Percentiles rank a stretch among this genome's conserved stretches.
Evolutionary conservation across 2,888 invertebrate species (phyloP).

Genomic region (Harpagoxenus sublaevis): DNA sequence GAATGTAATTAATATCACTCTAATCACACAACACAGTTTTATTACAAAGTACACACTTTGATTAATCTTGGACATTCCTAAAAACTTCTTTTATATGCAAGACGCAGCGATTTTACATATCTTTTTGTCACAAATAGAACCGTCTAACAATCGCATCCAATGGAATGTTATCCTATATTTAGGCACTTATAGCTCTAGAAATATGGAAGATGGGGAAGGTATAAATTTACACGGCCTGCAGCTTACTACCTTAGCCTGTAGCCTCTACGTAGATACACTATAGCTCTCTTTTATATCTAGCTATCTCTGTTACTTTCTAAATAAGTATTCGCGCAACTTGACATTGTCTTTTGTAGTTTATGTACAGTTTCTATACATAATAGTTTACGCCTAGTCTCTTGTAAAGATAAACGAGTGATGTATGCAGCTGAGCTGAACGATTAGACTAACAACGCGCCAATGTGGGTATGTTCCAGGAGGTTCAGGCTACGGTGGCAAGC

Average conservation of each 20-base stretch:
- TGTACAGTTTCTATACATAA: slow-evolving; percentile 34
- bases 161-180: slow-evolving; percentile 55
- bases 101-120: neutral
- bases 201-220: slow-evolving; percentile 71
- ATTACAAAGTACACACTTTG: neutral
- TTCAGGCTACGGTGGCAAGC: slow-evolving; percentile 93
- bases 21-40: neutral
- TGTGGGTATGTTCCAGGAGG: slow-evolving; percentile 86
- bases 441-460: slow-evolving; percentile 81
- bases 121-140: neutral
- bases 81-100: neutral
- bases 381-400: slow-evolving; percentile 54
- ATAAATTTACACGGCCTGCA: slow-evolving; percentile 83
- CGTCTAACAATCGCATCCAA: neutral
- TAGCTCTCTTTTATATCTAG: slow-evolving; percentile 72
- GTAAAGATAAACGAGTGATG: slow-evolving; percentile 57
- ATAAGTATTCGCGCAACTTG: slow-evolving; percentile 75
- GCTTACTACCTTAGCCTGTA: slow-evolving; percentile 86
- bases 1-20: neutral
- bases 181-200: slow-evolving; percentile 70
- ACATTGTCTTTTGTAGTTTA: slow-evolving; percentile 59
- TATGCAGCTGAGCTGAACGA: slow-evolving; percentile 66
- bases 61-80: neutral
- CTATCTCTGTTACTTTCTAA: slow-evolving; percentile 65
- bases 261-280: slow-evolving; percentile 85